A percentile compares a stretch with the other conserved stretches of the same genome.
Evolutionary conservation across 2,113 vertebrate genomes (phyloP).

Genomic region (Bos taurus): DNA sequence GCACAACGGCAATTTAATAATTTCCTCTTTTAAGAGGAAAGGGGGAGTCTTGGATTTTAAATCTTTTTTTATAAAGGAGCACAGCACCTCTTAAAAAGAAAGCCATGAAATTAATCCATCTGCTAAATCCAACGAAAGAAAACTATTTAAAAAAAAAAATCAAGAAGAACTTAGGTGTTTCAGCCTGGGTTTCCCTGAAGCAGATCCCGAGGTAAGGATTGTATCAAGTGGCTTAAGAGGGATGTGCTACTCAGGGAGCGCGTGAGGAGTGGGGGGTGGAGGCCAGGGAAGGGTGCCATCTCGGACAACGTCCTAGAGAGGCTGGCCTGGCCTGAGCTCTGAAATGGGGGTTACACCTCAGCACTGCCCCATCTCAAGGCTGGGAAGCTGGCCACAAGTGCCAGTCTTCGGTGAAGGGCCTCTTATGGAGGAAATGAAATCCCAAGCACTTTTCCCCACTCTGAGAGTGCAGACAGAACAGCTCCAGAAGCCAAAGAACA

Average conservation of each 20-base stretch:
- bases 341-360: background rate
- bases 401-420: background rate
- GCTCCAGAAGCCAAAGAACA: background rate
- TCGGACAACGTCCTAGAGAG: background rate
- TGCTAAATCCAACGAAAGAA: constrained; percentile 23
- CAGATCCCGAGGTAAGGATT: background rate
- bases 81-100: constrained; percentile 48
- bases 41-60: background rate
- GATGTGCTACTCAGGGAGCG: background rate
- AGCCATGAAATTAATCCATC: background rate
- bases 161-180: background rate
- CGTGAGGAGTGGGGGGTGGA: accelerated
- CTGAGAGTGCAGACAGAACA: too few relatives aligned
- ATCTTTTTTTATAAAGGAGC: constrained; percentile 3
- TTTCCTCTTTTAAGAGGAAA: constrained; percentile 55
- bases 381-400: background rate
- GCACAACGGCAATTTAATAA: constrained; percentile 10
- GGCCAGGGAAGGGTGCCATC: background rate
- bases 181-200: background rate
- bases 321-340: too few relatives aligned
- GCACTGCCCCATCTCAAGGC: background rate
- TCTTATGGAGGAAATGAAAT: background rate
- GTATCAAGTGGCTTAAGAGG: background rate
- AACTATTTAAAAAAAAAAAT: background rate
- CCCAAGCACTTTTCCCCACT: background rate